Base-by-base conservation (phyloP, 2,888 invertebrate species). In the Drosophila kuntzei region DNA sequence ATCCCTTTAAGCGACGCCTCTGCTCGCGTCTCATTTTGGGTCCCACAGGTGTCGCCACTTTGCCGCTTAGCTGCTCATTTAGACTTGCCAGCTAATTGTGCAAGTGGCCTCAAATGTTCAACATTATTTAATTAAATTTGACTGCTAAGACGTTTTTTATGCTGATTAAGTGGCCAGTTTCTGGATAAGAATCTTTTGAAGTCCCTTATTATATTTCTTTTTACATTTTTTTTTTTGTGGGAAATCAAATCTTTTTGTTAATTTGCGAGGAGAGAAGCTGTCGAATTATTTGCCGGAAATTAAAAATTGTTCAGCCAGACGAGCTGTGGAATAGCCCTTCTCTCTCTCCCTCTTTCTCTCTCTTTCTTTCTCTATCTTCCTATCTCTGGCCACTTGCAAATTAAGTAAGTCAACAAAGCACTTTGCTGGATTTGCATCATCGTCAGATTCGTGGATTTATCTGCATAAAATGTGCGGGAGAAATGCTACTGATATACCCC, bases 401-500 rank as follows among this genome's bases (percentile, higher is more conserved):
- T 86, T 87, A 86, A 87, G 87, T 87, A 82, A 86, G 87, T 85
- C 86, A 87, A 86, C 86, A 86, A 77, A 86, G 83, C 82, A 85
- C 85, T 85, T 86, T 86, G 86, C 87, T n/a, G 87, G 87, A 86
- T 86, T 86, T 78, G 71, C 62, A 55, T 51, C 67, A 65, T 36
- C 80, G 68, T 36, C 60, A 51, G 63, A 54, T 62, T 69, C 79
- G 71, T 72, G 47, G 73, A 79, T 79, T 83, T 81, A 86, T 87
- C 84, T 85, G 87, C 84, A 81, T 86, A 87, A 84, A 74, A 66
- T 64, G 63, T 32, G 27, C 53, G 37, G 36, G 29, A 51, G 53
- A 49, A 59, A 46, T 46, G 66, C 66, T 22, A 66, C 76, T 67
- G 76, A 76, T 76, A 71, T 61, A 61, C 55, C 36, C 55, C 5